These are phyloP conservation scores for Nemotelus nigrinus DNA, from an alignment of 2,888 invertebrate species.

Conservation along the genomic window DNA sequence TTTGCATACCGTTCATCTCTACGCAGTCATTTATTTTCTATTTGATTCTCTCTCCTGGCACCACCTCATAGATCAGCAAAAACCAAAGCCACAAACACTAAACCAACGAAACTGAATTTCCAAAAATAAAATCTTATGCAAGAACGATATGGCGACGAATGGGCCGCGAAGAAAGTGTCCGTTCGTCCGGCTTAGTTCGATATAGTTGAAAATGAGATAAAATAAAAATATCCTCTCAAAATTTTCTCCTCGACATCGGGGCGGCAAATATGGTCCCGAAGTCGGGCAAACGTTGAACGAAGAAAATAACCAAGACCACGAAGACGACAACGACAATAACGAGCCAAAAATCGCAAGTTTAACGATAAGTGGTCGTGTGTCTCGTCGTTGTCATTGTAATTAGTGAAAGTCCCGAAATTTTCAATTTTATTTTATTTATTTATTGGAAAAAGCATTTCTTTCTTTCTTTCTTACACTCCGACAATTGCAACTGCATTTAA, in stretches of 20 bases:
- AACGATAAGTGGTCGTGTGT: slow-evolving; percentile 15
- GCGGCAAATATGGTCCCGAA: background rate
- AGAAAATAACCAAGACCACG: background rate
- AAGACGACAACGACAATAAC: background rate
- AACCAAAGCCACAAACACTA: too few species aligned
- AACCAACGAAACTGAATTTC: slow-evolving; percentile 30
- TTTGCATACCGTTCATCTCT: too few species aligned
- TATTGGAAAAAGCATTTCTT: background rate
- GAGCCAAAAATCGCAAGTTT: slow-evolving; percentile 13
- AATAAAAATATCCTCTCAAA: slow-evolving; percentile 28
- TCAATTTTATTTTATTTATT: background rate
- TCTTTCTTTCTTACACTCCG: background rate
- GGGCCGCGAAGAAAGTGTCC: slow-evolving; percentile 17
- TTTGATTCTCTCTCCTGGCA: too few species aligned
- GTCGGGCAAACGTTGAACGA: background rate
- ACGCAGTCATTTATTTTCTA: too few species aligned
- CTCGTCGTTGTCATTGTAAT: slow-evolving; percentile 25
- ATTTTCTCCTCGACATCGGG: background rate
- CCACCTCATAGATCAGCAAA: too few species aligned
- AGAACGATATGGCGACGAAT: slow-evolving; percentile 38
- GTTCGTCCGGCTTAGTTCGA: slow-evolving; percentile 37
- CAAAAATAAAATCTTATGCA: slow-evolving; percentile 44
- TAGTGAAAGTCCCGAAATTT: slow-evolving; percentile 33
- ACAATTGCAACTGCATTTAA: background rate
- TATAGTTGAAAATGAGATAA: slow-evolving; percentile 2